phyloP scores from a whole-genome alignment of 2,113 vertebrate species.

The Sorex araneus region DNA sequence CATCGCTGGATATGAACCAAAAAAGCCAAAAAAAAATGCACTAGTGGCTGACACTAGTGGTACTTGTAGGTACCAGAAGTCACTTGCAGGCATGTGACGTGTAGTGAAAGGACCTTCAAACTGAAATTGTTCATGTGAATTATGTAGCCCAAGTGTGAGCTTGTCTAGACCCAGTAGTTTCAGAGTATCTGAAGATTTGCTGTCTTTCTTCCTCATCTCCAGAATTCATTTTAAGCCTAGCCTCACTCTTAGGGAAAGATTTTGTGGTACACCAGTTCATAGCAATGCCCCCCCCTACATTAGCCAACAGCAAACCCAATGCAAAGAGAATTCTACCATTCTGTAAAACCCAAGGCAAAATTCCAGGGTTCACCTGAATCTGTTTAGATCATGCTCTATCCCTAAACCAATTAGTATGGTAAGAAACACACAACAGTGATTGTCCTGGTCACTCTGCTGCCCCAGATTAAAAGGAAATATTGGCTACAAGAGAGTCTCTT shows the following conservation, averaged over 20 bases:
- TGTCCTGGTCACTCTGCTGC: neutral
- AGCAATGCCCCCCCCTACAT: neutral
- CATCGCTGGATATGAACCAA: no score
- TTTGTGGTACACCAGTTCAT: neutral
- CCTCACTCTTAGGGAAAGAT: neutral
- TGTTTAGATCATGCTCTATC: neutral
- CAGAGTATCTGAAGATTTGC: neutral
- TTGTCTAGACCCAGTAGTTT: neutral
- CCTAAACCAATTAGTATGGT: neutral
- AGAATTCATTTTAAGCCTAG: neutral
- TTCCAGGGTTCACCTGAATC: neutral
- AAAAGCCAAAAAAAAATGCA: neutral
- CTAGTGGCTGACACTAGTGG: neutral
- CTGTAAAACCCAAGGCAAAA: neutral
- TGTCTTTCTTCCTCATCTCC: rapidly evolving
- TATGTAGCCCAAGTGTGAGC: neutral
- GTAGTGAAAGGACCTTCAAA: neutral
- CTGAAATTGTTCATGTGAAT: neutral
- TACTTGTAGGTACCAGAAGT: no score
- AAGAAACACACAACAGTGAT: neutral
- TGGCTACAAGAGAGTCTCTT: neutral
- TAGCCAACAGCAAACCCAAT: neutral
- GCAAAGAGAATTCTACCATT: neutral
- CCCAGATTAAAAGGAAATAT: neutral
- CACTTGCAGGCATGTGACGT: no score